These are phyloP conservation scores for Linepithema humile DNA, from an alignment of 1,140 invertebrate species.

Conservation along the genomic window DNA sequence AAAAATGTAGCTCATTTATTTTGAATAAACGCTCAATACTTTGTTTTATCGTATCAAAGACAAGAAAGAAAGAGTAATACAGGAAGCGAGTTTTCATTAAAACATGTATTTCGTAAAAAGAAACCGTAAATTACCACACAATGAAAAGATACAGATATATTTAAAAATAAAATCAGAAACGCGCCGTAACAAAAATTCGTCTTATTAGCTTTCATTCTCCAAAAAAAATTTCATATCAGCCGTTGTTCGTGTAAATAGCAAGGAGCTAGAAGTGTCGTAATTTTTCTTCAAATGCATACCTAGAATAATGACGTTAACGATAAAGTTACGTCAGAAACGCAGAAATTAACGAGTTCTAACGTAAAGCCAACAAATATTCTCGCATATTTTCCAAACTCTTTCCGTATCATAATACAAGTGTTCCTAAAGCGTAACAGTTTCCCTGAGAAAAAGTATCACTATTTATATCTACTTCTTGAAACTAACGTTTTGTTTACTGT, in stretches of 20 bases:
- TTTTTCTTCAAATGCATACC: not conserved
- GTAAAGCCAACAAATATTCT: not conserved
- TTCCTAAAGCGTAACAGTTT: not conserved
- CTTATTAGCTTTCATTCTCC: not conserved
- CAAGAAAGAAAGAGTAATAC: not conserved
- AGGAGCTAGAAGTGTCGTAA: not conserved
- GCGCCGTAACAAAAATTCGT: not conserved
- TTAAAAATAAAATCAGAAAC: not conserved
- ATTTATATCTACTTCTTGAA: not conserved
- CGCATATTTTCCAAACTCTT: not conserved
- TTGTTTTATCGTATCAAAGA: not conserved
- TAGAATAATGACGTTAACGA: not conserved
- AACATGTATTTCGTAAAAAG: not conserved
- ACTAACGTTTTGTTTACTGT: not conserved
- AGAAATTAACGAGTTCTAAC: not conserved
- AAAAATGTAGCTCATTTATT: constrained; percentile 31
- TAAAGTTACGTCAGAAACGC: not conserved
- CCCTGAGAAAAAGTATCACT: not conserved
- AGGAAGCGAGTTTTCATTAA: not conserved
- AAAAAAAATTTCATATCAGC: not conserved
- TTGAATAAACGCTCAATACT: not conserved
- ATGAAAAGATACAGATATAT: not conserved
- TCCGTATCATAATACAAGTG: not conserved
- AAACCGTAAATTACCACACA: not conserved
- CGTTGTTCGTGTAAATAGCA: not conserved